Conservation (phyloP, 2,797 vertebrate species). For the Sebastes diaconus region DNA sequence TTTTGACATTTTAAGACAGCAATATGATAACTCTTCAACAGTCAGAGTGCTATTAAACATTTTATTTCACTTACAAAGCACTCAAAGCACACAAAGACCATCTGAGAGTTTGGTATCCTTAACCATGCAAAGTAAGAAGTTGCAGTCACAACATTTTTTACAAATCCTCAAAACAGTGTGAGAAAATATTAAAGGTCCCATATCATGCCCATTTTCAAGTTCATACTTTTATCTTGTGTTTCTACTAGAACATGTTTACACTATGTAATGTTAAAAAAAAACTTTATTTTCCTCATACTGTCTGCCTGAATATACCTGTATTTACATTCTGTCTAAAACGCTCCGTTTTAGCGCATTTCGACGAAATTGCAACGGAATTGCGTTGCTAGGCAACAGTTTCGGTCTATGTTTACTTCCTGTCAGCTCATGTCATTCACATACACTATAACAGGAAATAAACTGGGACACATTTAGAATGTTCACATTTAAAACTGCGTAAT, state of each 20-base stretch:
- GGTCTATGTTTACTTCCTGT: too few relatives aligned
- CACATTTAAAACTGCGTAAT: rapidly evolving
- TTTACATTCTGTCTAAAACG: rapidly evolving
- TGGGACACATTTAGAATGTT: too few relatives aligned
- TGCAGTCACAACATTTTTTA: rapidly evolving
- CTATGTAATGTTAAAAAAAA: too few relatives aligned
- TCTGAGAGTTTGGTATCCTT: not conserved
- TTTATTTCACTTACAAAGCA: not conserved
- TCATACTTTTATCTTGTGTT: too few relatives aligned
- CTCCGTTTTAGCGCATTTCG: too few relatives aligned
- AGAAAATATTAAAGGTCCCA: not conserved
- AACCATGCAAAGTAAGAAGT: not conserved
- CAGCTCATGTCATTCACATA: too few relatives aligned
- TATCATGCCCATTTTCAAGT: rapidly evolving
- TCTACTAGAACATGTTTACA: too few relatives aligned
- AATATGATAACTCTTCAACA: not conserved
- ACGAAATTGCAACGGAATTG: too few relatives aligned
- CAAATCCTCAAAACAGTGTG: not conserved
- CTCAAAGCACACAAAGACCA: not conserved
- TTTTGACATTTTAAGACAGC: not conserved
- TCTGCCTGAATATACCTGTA: too few relatives aligned
- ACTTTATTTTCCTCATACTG: too few relatives aligned
- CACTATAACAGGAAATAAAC: too few relatives aligned
- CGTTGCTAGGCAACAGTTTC: too few relatives aligned
- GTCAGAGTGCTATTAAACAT: not conserved